A percentile compares a stretch with the other conserved stretches of the same genome.
Evolutionary conservation across 1,140 invertebrate genomes (phyloP).

Genomic region (Lycorma delicatula): DNA sequence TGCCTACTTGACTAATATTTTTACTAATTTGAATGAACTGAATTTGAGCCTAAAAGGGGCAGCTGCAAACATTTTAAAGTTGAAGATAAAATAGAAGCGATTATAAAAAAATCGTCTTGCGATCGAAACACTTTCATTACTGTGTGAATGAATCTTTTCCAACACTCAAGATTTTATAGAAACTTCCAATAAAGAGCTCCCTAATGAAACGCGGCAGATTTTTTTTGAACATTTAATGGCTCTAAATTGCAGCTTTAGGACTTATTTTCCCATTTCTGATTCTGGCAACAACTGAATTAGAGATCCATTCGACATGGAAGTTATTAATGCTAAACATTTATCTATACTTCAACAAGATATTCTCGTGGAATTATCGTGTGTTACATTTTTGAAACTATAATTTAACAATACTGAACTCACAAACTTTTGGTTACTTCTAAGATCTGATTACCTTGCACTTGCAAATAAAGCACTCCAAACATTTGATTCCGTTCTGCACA

Average conservation of each 20-base stretch:
- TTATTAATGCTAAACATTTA: neutral
- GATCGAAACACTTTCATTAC: conserved; percentile 15
- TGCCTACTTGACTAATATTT: conserved; percentile 30
- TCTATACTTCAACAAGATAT: neutral
- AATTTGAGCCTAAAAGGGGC: conserved; percentile 29
- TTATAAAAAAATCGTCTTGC: conserved; percentile 28
- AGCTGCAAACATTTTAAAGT: conserved; percentile 29
- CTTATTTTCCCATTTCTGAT: neutral
- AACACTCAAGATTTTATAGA: conserved; percentile 4
- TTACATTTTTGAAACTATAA: neutral
- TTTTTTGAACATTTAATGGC: conserved; percentile 4
- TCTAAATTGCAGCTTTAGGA: neutral
- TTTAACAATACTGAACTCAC: neutral
- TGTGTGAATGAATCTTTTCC: neutral
- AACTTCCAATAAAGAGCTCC: conserved; percentile 7
- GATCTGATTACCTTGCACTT: neutral
- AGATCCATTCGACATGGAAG: neutral
- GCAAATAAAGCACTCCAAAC: neutral
- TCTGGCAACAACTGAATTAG: conserved; percentile 7
- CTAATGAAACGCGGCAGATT: conserved; percentile 6
- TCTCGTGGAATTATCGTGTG: neutral
- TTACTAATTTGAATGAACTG: conserved; percentile 29
- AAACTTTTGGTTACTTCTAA: neutral
- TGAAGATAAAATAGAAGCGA: conserved; percentile 28
- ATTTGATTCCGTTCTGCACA: conserved; percentile 3